Base-by-base conservation (phyloP, 2,888 invertebrate genomes). In the Icerya purchasi region DNA sequence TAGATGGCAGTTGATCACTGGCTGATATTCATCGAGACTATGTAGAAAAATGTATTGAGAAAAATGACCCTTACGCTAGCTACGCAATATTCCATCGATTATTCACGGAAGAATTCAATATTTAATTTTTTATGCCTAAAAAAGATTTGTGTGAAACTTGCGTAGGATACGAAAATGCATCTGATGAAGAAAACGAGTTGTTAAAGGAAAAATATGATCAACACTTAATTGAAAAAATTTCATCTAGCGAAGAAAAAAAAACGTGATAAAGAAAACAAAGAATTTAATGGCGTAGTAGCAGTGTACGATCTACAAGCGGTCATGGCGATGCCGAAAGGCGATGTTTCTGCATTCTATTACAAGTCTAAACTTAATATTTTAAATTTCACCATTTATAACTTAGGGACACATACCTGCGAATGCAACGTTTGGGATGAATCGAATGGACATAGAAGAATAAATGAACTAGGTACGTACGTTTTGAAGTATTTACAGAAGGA, bases 241-340 rank as follows among this genome's bases (percentile, higher is more conserved):
- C 63, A 50, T 63, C 63, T 18, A 54, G 67, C 61, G 49, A 57
- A 58, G 64, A 66, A 62, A 69, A 68, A 64, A 64, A 62, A 54
- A 60, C n/a, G 54, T n/a, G 54, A 22, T n/a, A 54, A 54, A 22
- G 22, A 20, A 21, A 22, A 14, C 10, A 22, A 14, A 21, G n/a
- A 54, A 5, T 54, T 54, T 22, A 54, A 54, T 21, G 54, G 54
- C 54, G 22, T 54, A 14, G 61, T 68, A 18, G 65, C 66, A 21
- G 65, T 64, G 25, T 69, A 65, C 62, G 69, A 69, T 60, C 62
- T 70, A 58, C 67, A 70, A 62, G 68, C 68, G 25, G 68, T 68
- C 1, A 65, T 70, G 52, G 68, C 66, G 14, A 63, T 64, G 55
- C 68, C 68, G 20, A 64, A 65, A 60, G 68, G 68, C 51, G 63